Evolutionary conservation across 30 jellyfish, hydroid and myxozoan species (phyloP).

Genomic region (Rhopilema esculentum): DNA sequence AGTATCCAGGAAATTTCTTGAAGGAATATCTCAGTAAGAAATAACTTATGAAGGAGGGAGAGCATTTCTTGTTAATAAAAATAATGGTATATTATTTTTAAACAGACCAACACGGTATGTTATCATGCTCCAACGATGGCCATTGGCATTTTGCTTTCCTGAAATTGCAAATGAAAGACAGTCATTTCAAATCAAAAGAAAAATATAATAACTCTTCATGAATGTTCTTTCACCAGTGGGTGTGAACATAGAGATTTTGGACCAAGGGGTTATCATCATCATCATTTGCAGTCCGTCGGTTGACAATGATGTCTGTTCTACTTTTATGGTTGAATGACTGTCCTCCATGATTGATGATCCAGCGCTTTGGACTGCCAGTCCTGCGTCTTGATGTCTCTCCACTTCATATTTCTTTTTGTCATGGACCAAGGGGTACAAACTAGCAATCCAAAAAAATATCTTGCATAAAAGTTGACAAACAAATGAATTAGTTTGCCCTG

Average conservation of each 20-base stretch:
- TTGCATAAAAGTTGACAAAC: not conserved
- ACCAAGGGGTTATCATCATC: too few relatives aligned
- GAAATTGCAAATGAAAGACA: constrained; percentile 10
- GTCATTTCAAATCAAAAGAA: not conserved
- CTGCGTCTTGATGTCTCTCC: too few relatives aligned
- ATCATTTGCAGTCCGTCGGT: too few relatives aligned
- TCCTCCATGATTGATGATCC: too few relatives aligned
- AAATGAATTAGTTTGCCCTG: not conserved
- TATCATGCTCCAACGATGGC: constrained; percentile 19
- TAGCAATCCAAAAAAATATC: not conserved
- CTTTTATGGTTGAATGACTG: too few relatives aligned
- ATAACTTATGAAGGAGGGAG: not conserved
- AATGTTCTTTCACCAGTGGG: not conserved
- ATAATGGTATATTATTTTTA: not conserved
- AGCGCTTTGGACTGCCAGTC: too few relatives aligned
- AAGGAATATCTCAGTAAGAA: not conserved
- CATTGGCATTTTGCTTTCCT: constrained; percentile 19
- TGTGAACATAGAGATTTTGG: not conserved
- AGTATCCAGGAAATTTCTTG: not conserved
- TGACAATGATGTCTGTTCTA: too few relatives aligned
- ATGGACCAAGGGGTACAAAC: not conserved
- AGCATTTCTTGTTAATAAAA: not conserved
- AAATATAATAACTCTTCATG: not conserved
- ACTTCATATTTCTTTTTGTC: too few relatives aligned
- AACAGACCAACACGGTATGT: constrained; percentile 1